Evolutionary conservation across 1,140 invertebrate genomes (phyloP), one percentile per base, ranked within the genome.

Genomic region (Camponotus vicinus): DNA sequence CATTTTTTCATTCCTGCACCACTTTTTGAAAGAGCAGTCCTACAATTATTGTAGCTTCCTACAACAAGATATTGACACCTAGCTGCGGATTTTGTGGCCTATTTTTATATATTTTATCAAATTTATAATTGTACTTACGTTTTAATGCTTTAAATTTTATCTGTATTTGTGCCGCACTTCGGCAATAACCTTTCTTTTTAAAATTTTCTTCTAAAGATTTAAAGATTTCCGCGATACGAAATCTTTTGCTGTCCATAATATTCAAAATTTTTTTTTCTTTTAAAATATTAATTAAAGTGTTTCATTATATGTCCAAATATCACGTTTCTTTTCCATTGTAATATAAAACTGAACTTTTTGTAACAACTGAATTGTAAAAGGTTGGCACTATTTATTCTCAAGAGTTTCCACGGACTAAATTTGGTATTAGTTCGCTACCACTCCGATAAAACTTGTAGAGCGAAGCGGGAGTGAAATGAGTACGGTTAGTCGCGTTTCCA

Each of bases 101-200:
- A n/a, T n/a, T n/a, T n/a, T n/a, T n/a, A n/a, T n/a, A n/a, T n/a
- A n/a, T n/a, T n/a, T n/a, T n/a, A n/a, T n/a, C 40, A 70, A 42
- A 21, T 45, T 49, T 49, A 67, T 40, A 67, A 40, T 67, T 67
- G 37, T 67, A 70, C 67, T 70, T 49, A 70, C 67, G 67, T 40
- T 70, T 70, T 70, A 70, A 70, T 70, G 42, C 40, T 49, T 49
- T 49, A 27, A 70, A 70, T 70, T 70, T 70, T 70, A 70, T 49
- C 13, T 70, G 67, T 70, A 70, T 70, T 49, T 70, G 67, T 5
- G 21, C 49, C 27, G 67, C 67, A 32, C 21, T 70, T 70, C 13
- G 67, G 3, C 67, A 70, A 49, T 49, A 70, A 45, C 21, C 21
- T 70, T 70, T 70, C 0, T 18, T 32, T 49, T 69, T 69, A 21